These are phyloP conservation scores for Oreochromis tanganicae DNA, from an alignment of 2,113 vertebrate genomes.

Conservation along the genomic window DNA sequence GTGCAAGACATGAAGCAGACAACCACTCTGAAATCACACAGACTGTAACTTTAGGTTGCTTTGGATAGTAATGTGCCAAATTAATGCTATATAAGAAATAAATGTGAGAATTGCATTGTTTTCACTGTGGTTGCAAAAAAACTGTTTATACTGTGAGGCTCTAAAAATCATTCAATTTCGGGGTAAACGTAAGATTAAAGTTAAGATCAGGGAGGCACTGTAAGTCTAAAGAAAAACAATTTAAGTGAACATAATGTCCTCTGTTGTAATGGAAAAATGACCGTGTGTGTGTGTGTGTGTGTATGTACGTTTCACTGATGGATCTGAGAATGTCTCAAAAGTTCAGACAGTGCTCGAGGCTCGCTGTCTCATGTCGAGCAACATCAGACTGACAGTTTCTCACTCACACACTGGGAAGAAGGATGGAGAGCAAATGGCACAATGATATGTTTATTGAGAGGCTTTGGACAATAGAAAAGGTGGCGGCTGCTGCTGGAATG, in stretches of 20 bases:
- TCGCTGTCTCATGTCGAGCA: constrained; percentile 9
- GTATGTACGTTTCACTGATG: not conserved
- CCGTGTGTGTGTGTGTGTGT: not conserved
- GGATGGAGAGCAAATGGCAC: constrained; percentile 49
- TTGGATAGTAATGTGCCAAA: not conserved
- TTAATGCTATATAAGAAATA: not conserved
- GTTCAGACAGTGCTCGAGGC: constrained; percentile 55
- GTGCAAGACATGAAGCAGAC: not conserved
- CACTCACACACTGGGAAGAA: constrained; percentile 16
- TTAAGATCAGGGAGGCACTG: not conserved
- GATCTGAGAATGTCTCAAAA: constrained; percentile 38
- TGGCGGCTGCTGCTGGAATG: constrained; percentile 61
- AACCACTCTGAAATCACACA: not conserved
- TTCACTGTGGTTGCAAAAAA: not conserved
- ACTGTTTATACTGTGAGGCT: not conserved
- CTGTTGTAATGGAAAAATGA: not conserved
- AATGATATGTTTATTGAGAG: constrained; percentile 77
- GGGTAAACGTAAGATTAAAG: not conserved
- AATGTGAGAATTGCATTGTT: not conserved
- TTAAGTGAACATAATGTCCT: not conserved
- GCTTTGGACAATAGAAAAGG: constrained; percentile 73
- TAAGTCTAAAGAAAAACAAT: not conserved
- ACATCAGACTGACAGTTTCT: constrained; percentile 37
- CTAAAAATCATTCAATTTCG: not conserved
- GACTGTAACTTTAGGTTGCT: not conserved